Evolutionary conservation across 2,113 vertebrate genomes (phyloP).

Genomic region (Silurus meridionalis): DNA sequence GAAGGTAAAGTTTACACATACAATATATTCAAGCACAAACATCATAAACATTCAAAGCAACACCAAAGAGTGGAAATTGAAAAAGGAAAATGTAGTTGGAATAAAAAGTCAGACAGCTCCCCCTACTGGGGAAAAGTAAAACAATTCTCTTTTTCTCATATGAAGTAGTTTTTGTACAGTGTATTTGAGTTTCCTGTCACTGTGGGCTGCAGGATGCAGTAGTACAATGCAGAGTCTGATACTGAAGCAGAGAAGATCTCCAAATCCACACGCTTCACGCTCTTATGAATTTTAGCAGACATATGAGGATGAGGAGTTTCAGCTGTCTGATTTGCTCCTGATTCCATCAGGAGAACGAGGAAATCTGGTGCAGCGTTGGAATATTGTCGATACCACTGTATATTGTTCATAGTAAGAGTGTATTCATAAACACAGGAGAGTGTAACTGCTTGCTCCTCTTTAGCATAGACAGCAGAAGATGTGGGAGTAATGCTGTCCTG

Average conservation of each 20-base stretch:
- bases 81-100: no score
- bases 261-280: background rate
- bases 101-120: no score
- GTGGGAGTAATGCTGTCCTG: slow-evolving; percentile 13
- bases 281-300: background rate
- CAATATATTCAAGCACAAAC: no score
- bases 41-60: no score
- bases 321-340: background rate
- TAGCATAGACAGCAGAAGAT: background rate
- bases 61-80: no score
- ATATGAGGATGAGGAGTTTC: slow-evolving; percentile 1
- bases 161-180: no score
- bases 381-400: no score
- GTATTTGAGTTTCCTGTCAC: no score
- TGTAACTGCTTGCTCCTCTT: slow-evolving; percentile 13
- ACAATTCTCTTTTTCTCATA: no score
- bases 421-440: slow-evolving; percentile 12
- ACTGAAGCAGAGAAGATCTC: slow-evolving; percentile 16
- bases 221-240: slow-evolving; percentile 28
- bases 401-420: background rate
- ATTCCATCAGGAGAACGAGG: slow-evolving; percentile 8
- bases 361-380: background rate
- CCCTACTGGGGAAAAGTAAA: no score
- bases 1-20: no score
- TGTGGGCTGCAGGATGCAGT: no score